These are phyloP conservation scores for Dryococelus australis DNA, from an alignment of 2,888 invertebrate genomes.

Conservation along the genomic window DNA sequence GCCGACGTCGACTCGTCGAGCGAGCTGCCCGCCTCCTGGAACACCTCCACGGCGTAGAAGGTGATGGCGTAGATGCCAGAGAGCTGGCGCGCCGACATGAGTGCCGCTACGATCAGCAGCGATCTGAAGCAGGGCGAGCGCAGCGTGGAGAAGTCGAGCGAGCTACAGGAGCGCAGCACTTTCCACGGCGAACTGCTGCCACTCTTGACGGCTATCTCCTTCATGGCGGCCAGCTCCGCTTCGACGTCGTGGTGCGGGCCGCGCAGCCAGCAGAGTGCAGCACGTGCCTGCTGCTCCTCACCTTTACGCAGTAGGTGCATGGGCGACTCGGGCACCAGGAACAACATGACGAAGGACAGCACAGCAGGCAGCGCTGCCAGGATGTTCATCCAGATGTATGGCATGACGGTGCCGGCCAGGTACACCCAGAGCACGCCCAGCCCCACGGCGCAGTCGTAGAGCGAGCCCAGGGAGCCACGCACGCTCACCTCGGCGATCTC, in stretches of 20 bases:
- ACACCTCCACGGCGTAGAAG: constrained; percentile 81
- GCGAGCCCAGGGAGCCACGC: constrained; percentile 58
- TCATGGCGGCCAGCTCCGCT: constrained; percentile 71
- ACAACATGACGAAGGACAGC: constrained; percentile 68
- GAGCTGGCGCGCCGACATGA: constrained; percentile 87
- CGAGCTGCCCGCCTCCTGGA: constrained; percentile 70
- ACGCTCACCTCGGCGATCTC: constrained; percentile 70
- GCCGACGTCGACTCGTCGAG: constrained; percentile 72
- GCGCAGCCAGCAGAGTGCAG: constrained; percentile 72
- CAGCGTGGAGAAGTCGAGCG: not conserved
- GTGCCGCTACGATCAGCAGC: constrained; percentile 73
- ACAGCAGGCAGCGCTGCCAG: constrained; percentile 72
- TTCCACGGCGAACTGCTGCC: not conserved
- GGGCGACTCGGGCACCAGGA: constrained; percentile 80
- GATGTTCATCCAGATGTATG: constrained; percentile 76
- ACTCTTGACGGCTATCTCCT: constrained; percentile 55
- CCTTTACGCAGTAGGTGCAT: constrained; percentile 70
- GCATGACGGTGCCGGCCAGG: constrained; percentile 72
- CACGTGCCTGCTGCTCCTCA: constrained; percentile 63
- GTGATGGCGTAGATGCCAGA: constrained; percentile 86
- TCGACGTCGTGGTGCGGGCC: constrained; percentile 65
- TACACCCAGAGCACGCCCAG: constrained; percentile 78
- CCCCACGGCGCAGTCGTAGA: constrained; percentile 58
- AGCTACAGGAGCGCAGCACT: not conserved
- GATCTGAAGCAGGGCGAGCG: constrained; percentile 60